Percentiles rank a stretch among this genome's conserved stretches.
These are phyloP conservation scores for Drosophila arawakana DNA, from an alignment of 1,140 invertebrate species.

Conservation along the genomic window DNA sequence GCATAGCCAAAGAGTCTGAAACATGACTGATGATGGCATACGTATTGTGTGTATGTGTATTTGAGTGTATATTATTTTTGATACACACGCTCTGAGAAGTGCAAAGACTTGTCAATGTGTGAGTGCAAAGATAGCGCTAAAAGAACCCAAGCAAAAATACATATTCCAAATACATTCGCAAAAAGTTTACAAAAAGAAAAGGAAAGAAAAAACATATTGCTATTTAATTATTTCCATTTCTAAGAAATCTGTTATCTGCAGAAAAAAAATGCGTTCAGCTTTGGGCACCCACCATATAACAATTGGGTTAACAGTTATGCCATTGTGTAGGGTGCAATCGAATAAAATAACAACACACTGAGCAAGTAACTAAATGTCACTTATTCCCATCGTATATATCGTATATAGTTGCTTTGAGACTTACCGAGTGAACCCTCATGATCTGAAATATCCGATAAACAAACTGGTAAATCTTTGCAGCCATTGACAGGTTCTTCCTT, in stretches of 20 bases:
- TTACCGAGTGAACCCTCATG: constrained; percentile 80
- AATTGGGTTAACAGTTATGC: constrained; percentile 44
- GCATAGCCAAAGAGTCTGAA: constrained; percentile 42
- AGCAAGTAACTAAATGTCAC: no score
- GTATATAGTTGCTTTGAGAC: constrained; percentile 22
- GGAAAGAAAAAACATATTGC: constrained; percentile 54
- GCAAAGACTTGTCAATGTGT: constrained; percentile 18
- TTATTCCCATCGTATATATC: neutral
- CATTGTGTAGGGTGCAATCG: constrained; percentile 4
- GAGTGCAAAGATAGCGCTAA: constrained; percentile 54
- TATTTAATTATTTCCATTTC: constrained; percentile 75
- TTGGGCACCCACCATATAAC: constrained; percentile 41
- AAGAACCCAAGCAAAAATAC: constrained; percentile 31
- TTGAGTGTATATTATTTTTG: constrained; percentile 35
- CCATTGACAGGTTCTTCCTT: constrained; percentile 79
- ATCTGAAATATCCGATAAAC: constrained; percentile 83
- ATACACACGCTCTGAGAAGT: constrained; percentile 26
- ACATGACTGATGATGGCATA: constrained; percentile 53
- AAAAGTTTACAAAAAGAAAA: constrained; percentile 10
- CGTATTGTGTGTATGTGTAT: constrained; percentile 16
- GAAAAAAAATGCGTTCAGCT: constrained; percentile 35
- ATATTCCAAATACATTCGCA: constrained; percentile 47
- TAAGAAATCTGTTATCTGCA: constrained; percentile 67
- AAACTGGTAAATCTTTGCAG: constrained; percentile 72
- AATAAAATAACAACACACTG: no score